phyloP scores from a whole-genome alignment of 2,113 vertebrate species.

The Ameiurus melas region DNA sequence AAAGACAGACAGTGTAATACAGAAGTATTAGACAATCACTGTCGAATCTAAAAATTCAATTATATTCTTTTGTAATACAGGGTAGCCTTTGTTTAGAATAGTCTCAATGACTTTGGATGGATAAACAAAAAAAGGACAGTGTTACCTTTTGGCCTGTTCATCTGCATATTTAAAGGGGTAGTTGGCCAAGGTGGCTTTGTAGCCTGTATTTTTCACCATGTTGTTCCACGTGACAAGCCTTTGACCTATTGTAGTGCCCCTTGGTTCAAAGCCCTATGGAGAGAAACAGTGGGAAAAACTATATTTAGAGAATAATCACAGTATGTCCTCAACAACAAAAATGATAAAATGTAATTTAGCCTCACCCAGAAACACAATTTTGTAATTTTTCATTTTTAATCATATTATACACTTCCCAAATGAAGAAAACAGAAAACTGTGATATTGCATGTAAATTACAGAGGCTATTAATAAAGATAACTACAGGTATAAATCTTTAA shows the following conservation, averaged over 20 bases:
- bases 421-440: background rate
- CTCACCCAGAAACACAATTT: background rate
- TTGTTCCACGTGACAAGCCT: slow-evolving; percentile 98
- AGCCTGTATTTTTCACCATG: slow-evolving; percentile 98
- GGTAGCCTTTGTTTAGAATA: background rate
- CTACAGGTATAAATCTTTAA: background rate
- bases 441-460: background rate
- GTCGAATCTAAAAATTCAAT: background rate
- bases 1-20: background rate
- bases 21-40: background rate
- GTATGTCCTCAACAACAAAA: background rate
- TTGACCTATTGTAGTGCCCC: slow-evolving; percentile 95
- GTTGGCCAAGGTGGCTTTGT: slow-evolving; percentile 96
- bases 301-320: background rate
- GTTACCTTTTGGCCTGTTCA: slow-evolving; percentile 95
- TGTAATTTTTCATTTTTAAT: background rate
- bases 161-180: slow-evolving; percentile 99
- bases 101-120: background rate
- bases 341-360: background rate
- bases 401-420: background rate
- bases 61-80: background rate
- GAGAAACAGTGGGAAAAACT: slow-evolving; percentile 23
- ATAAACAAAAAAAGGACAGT: background rate
- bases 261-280: slow-evolving; percentile 92
- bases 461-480: background rate